These are phyloP conservation scores for Dasyprocta punctata DNA, from an alignment of 2,113 vertebrate genomes.

Conservation along the genomic window DNA sequence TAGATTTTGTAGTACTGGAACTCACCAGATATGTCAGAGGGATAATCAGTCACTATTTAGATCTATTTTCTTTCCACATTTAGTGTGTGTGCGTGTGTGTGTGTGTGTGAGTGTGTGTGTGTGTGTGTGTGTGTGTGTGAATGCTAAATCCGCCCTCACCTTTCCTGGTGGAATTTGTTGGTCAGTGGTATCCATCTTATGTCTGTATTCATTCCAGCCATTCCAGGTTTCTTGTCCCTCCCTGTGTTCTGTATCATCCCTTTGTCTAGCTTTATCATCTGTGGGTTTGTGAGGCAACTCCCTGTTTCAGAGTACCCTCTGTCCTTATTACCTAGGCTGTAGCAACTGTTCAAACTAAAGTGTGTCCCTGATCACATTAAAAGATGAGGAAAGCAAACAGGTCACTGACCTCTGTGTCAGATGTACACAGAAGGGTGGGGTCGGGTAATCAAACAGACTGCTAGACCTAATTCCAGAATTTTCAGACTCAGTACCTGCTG, in stretches of 20 bases:
- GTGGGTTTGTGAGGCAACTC: neutral
- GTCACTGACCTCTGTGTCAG: neutral
- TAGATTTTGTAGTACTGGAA: neutral
- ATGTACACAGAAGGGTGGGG: neutral
- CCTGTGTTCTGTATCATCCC: neutral
- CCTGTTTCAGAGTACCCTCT: neutral
- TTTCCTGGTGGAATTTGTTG: neutral
- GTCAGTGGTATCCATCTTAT: neutral
- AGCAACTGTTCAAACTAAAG: neutral
- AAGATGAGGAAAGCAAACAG: neutral
- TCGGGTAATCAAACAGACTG: neutral
- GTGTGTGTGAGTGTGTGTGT: neutral
- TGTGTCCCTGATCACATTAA: neutral
- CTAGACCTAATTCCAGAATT: neutral
- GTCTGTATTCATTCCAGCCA: neutral
- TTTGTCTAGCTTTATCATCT: neutral
- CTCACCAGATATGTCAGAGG: neutral
- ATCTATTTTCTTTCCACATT: neutral
- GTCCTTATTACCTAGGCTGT: neutral
- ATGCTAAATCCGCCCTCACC: neutral
- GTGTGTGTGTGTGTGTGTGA: neutral
- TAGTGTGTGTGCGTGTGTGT: neutral
- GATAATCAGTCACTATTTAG: neutral
- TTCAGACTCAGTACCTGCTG: neutral
- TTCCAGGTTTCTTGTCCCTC: neutral